Evolutionary conservation across 2,888 invertebrate species (phyloP).

Genomic region (Macrophya alboannulata): DNA sequence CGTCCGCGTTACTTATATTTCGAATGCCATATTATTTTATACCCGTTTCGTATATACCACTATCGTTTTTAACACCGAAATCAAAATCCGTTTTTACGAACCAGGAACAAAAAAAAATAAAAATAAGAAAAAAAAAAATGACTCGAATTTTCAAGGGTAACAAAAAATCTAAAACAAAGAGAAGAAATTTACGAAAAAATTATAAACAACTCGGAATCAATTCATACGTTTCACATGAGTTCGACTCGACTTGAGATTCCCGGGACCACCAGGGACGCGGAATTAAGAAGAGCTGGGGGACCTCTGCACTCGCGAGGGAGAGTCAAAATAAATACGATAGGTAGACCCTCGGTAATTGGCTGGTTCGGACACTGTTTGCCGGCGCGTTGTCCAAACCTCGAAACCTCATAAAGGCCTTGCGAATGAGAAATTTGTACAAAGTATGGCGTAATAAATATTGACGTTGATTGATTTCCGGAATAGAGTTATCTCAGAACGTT

Average conservation of each 20-base stretch:
- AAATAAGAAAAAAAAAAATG: neutral
- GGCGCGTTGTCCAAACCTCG: constrained; percentile 24
- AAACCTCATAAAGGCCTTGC: constrained; percentile 14
- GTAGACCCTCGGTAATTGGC: constrained; percentile 43
- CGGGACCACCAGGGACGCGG: constrained; percentile 7
- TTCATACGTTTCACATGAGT: neutral
- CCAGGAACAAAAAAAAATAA: neutral
- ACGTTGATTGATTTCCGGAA: constrained; percentile 34
- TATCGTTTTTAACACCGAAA: neutral
- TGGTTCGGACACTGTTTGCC: constrained; percentile 30
- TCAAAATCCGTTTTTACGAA: neutral
- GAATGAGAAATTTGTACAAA: constrained; percentile 11
- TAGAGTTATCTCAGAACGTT: neutral
- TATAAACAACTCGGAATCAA: neutral
- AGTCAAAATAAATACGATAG: constrained; percentile 39
- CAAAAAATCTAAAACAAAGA: neutral
- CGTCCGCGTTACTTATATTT: constrained; percentile 29
- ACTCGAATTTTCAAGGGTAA: neutral
- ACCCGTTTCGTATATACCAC: constrained; percentile 50
- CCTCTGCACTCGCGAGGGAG: neutral
- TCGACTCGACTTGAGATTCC: neutral
- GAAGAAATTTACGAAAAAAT: neutral
- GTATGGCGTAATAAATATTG: neutral
- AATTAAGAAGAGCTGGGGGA: neutral
- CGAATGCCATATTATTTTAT: constrained; percentile 63